Conservation (phyloP, 2,113 vertebrate species). For the Collichthys lucidus region DNA sequence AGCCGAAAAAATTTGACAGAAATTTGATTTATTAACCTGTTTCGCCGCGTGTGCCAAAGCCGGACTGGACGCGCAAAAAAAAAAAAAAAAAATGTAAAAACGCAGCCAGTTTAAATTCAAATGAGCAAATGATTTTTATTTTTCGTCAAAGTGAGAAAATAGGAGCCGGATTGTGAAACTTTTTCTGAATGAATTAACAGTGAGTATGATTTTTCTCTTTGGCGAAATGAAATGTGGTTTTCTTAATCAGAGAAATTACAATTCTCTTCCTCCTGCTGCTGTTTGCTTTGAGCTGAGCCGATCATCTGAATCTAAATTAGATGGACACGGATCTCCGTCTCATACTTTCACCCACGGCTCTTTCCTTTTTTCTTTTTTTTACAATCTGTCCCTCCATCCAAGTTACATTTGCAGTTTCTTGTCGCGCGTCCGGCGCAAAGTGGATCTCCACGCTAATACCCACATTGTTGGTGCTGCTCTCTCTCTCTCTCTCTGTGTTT, state of each 20-base stretch:
- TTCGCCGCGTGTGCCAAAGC: slow-evolving; percentile 2
- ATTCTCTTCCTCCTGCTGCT: slow-evolving; percentile 65
- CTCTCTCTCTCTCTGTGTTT: slow-evolving; percentile 70
- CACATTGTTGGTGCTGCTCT: slow-evolving; percentile 85
- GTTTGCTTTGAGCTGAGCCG: slow-evolving; percentile 45
- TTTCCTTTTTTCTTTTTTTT: slow-evolving; percentile 14
- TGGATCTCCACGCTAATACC: slow-evolving; percentile 81
- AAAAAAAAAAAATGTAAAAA: background rate
- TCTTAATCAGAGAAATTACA: slow-evolving; percentile 83
- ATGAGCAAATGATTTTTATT: background rate
- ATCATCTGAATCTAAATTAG: slow-evolving; percentile 62
- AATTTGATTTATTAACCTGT: slow-evolving; percentile 45
- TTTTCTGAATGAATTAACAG: slow-evolving; percentile 49
- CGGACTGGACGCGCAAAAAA: background rate
- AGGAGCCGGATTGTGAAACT: slow-evolving; percentile 52
- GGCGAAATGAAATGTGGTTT: slow-evolving; percentile 77
- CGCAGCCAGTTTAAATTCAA: background rate
- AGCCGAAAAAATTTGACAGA: slow-evolving; percentile 33
- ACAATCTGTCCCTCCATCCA: slow-evolving; percentile 77
- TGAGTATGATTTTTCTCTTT: background rate
- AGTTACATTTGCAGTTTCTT: slow-evolving; percentile 53
- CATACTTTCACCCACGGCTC: slow-evolving; percentile 43
- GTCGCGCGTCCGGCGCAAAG: slow-evolving; percentile 77
- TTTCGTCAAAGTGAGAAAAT: slow-evolving; percentile 9
- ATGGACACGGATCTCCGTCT: slow-evolving; percentile 47